Evolutionary conservation across 2,888 invertebrate species (phyloP).

Genomic region (Sarcophaga rosellei): DNA sequence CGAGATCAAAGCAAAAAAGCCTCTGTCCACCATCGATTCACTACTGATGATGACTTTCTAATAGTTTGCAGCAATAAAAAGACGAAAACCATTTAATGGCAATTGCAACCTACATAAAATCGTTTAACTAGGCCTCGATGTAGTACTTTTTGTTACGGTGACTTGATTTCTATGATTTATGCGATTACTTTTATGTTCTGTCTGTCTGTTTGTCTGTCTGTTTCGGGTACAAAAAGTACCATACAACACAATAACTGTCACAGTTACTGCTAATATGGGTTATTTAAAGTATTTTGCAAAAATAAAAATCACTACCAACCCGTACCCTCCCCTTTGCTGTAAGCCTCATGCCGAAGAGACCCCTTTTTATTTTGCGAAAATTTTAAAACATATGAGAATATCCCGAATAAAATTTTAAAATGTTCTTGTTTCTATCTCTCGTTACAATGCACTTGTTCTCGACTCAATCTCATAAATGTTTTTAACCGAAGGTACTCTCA

Average conservation of each 20-base stretch:
- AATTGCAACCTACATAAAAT: background rate
- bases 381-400: slow-evolving; percentile 62
- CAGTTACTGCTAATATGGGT: slow-evolving; percentile 53
- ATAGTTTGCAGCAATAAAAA: too few relatives aligned
- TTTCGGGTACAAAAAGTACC: slow-evolving; percentile 13
- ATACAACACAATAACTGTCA: background rate
- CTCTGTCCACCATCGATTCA: too few relatives aligned
- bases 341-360: slow-evolving; percentile 20
- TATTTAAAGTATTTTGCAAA: slow-evolving; percentile 62
- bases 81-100: too few relatives aligned
- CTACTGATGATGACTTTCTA: too few relatives aligned
- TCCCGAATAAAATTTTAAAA: slow-evolving; percentile 25
- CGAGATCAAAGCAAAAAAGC: too few relatives aligned
- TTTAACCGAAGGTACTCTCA: slow-evolving; percentile 24
- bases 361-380: slow-evolving; percentile 45
- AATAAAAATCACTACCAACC: slow-evolving; percentile 35
- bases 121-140: slow-evolving; percentile 11
- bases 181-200: slow-evolving; percentile 26
- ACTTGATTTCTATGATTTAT: slow-evolving; percentile 63
- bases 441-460: slow-evolving; percentile 58
- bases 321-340: slow-evolving; percentile 20
- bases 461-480: background rate
- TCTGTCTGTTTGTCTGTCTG: background rate
- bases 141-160: slow-evolving; percentile 16
- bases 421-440: background rate